A percentile compares a stretch with the other conserved stretches of the same genome.
Conservation (phyloP, 1,140 invertebrate species). For the Xylocopa sonorina region DNA sequence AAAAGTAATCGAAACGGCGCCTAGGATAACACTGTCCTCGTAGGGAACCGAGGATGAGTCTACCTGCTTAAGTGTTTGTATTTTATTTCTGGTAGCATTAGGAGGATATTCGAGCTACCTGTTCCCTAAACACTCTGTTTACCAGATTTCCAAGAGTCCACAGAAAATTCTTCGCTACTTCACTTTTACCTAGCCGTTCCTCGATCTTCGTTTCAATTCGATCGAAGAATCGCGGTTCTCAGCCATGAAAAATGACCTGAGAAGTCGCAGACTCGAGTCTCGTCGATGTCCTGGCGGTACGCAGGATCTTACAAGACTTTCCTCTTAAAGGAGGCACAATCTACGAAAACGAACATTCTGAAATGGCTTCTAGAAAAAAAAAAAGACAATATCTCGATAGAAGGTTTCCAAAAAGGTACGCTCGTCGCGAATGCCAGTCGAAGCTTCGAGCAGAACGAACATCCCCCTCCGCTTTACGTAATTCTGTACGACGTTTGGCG, state of each 20-base stretch:
- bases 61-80: constrained; percentile 17
- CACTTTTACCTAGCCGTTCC: neutral
- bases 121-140: constrained; percentile 17
- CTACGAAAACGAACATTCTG: neutral
- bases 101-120: constrained; percentile 8
- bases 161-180: neutral
- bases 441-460: too few species aligned
- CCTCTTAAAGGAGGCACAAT: constrained; percentile 62
- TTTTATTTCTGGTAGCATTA: neutral
- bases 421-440: too few species aligned
- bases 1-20: constrained; percentile 27
- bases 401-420: neutral
- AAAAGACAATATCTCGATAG: constrained; percentile 20
- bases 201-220: neutral
- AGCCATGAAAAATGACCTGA: neutral
- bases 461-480: too few species aligned
- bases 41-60: neutral
- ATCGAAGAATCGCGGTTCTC: constrained; percentile 27
- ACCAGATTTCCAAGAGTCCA: neutral
- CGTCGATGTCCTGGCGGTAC: constrained; percentile 51
- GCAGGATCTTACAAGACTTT: constrained; percentile 69
- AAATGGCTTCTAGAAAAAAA: neutral
- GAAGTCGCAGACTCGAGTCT: constrained; percentile 23
- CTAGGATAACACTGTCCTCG: neutral
- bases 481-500: constrained; percentile 10